Conservation (phyloP, 1,140 invertebrate species). For the Philotrypesis tridentata region DNA sequence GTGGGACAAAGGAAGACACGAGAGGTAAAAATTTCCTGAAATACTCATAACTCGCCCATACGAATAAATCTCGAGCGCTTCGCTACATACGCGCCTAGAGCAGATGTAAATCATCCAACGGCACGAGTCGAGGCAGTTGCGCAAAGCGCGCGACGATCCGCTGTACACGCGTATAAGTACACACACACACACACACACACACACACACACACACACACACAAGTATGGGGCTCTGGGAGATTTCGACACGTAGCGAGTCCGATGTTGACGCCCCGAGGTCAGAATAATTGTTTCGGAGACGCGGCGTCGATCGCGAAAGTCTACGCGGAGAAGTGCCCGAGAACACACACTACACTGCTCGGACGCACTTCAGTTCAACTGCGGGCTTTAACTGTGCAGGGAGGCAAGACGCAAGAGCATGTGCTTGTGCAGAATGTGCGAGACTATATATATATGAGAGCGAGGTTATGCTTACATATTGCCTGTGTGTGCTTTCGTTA, state of each 20-base stretch:
- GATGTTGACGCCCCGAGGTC: constrained; percentile 17
- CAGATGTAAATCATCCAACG: background rate
- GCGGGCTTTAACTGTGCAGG: no score
- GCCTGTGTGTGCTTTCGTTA: no score
- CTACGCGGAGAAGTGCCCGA: background rate
- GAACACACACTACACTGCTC: no score
- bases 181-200: no score
- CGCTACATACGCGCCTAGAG: background rate
- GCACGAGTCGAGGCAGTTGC: background rate
- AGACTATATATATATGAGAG: no score
- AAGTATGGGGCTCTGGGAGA: no score
- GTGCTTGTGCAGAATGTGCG: no score
- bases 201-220: no score
- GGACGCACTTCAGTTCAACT: background rate
- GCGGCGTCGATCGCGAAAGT: background rate
- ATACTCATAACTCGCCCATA: background rate
- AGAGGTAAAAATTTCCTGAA: background rate
- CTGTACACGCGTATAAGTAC: no score
- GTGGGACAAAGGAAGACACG: background rate
- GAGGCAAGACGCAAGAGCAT: no score
- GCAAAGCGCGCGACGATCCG: background rate
- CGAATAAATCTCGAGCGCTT: background rate
- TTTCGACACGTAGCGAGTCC: constrained; percentile 1
- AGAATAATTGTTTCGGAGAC: constrained; percentile 7
- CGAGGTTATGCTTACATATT: no score